Evolutionary conservation across 2,888 invertebrate species (phyloP).

Genomic region (Drosophila peninsularis): DNA sequence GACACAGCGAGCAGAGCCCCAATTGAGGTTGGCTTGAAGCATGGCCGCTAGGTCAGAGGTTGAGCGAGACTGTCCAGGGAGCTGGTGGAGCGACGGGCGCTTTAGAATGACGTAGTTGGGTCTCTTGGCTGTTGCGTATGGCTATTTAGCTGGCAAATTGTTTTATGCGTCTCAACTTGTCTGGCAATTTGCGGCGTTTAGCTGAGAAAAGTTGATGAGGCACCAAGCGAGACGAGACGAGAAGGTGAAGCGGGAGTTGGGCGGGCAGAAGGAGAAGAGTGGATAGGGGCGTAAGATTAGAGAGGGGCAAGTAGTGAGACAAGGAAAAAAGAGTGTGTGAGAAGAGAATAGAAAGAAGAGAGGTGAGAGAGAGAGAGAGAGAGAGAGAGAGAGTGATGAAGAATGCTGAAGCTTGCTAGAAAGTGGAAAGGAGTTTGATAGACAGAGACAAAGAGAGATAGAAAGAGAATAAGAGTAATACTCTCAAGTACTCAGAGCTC

Average conservation of each 20-base stretch:
- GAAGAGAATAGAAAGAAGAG: neutral
- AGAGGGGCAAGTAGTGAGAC: no score
- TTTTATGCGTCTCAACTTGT: slow-evolving; percentile 63
- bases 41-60: slow-evolving; percentile 23
- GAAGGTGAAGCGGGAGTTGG: neutral
- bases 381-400: neutral
- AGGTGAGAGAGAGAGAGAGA: neutral
- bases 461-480: neutral
- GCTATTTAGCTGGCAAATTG: slow-evolving; percentile 73
- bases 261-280: neutral
- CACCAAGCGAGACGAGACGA: neutral
- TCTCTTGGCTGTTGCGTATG: slow-evolving; percentile 50
- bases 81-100: neutral
- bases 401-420: no score
- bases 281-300: no score
- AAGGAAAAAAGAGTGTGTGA: neutral
- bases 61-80: neutral
- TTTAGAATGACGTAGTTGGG: slow-evolving; percentile 40
- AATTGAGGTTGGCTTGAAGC: slow-evolving; percentile 37
- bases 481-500: no score
- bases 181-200: slow-evolving; percentile 60
- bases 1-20: slow-evolving; percentile 18
- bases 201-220: slow-evolving; percentile 16
- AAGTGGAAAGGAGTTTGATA: no score
- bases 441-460: neutral